A percentile compares a stretch with the other conserved stretches of the same genome.
Conservation (phyloP, 1,140 invertebrate species). For the Arion vulgaris region DNA sequence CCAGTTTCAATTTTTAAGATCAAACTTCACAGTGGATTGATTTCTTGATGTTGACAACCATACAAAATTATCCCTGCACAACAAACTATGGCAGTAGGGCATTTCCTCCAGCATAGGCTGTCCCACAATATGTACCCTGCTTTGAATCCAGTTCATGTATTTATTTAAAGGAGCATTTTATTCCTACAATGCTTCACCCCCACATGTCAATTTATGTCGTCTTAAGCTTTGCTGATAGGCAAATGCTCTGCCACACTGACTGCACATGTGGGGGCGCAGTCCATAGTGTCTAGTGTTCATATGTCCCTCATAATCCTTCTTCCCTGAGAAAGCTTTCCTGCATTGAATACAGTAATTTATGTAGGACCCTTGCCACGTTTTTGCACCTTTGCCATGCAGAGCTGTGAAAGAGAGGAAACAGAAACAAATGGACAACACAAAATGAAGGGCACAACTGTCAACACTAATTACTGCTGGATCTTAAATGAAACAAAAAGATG, state of each 20-base stretch:
- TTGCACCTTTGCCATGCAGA: neutral
- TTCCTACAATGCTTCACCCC: neutral
- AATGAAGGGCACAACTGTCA: neutral
- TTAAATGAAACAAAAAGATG: too few species aligned
- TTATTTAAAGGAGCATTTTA: neutral
- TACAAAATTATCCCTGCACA: too few species aligned
- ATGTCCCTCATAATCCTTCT: slow-evolving; percentile 34
- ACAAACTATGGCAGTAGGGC: too few species aligned
- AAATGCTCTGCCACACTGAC: slow-evolving; percentile 17
- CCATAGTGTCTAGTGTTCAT: slow-evolving; percentile 33
- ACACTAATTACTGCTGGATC: too few species aligned
- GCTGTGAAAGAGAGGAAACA: slow-evolving; percentile 28
- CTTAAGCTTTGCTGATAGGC: slow-evolving; percentile 28
- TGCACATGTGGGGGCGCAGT: slow-evolving; percentile 19
- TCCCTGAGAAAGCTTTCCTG: slow-evolving; percentile 22
- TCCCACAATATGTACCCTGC: too few species aligned
- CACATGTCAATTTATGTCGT: slow-evolving; percentile 12
- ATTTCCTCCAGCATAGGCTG: too few species aligned
- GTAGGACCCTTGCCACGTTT: neutral
- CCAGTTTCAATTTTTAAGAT: too few species aligned
- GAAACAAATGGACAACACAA: slow-evolving; percentile 7
- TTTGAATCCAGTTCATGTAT: too few species aligned
- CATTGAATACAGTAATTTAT: slow-evolving; percentile 25
- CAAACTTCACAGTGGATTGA: too few species aligned
- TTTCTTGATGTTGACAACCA: too few species aligned